Base-by-base conservation (phyloP, 2,113 vertebrate species). In the Emydocephalus ijimae region DNA sequence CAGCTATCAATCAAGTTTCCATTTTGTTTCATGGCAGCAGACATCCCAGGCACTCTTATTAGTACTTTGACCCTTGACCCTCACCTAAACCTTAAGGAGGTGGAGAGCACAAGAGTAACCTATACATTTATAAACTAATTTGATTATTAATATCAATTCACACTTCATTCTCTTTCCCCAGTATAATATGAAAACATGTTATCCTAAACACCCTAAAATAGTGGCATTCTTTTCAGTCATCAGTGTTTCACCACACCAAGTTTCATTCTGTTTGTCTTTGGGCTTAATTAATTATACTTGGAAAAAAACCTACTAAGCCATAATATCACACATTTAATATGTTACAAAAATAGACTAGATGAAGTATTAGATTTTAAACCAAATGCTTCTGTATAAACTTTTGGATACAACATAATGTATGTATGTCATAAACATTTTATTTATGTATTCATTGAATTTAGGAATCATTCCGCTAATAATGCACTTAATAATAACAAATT, bases 1-100 rank as follows among this genome's bases (percentile, higher is more conserved):
- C 95, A 98, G 98, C 98, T 98, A 99, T 99, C 98, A 99, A 99
- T 99, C 99, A 99, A 99, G 98, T 99, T 99, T 99, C 98, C 98
- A 99, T 99, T 99, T 99, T 99, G 98, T 98, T 98, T 98, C 98
- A 97, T 98, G 99, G 98, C 98, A 99, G 98, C 97, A 99, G 98
- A 99, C 98, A 99, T 98, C 98, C 98, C 98, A 98, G 99, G 99
- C 98, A 99, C 98, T 98, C 98, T 98, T 99, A 99, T 98, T 99
- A 99, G 98, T 98, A 98, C 98, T 98, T 97, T 98, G 98, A 98
- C 99, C 99, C 98, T 95, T 98, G 98, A 99, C 98, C 98, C 95
- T 95, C 97, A 97, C 98, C 97, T 98, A 98, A 98, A 98, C 97
- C 98, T 97, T 97, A 95, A 94, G 96, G 97, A 81, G 92, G 88